phyloP scores from a whole-genome alignment of 2,113 vertebrate species.

The Ochotona curzoniae region DNA sequence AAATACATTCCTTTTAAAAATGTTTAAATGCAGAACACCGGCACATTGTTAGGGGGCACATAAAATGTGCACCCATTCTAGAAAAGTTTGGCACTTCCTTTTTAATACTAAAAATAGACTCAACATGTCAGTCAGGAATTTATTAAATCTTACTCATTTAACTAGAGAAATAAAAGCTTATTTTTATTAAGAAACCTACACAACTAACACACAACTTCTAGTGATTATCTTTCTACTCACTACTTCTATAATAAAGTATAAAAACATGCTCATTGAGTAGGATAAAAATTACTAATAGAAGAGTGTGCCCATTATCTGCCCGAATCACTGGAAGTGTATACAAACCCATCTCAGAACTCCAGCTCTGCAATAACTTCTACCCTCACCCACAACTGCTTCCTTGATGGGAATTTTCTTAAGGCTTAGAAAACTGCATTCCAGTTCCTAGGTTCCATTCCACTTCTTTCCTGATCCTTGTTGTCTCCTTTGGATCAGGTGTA shows the following conservation, averaged over 20 bases:
- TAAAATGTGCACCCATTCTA: neutral
- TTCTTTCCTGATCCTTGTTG: neutral
- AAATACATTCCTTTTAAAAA: no score
- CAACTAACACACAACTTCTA: neutral
- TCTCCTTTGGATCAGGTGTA: neutral
- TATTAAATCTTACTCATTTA: neutral
- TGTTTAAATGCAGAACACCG: no score
- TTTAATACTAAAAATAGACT: slow-evolving; percentile 15
- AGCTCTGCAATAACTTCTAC: neutral
- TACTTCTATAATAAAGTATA: neutral
- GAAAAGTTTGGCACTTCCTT: neutral
- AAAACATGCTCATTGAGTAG: neutral
- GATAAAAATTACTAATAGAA: slow-evolving; percentile 20
- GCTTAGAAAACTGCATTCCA: neutral
- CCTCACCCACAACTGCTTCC: neutral
- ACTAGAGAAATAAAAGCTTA: slow-evolving; percentile 16
- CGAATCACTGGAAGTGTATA: neutral
- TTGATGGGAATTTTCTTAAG: neutral
- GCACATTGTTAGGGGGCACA: neutral
- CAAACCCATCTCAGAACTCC: neutral
- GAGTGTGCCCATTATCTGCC: neutral
- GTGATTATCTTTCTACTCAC: neutral
- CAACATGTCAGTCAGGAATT: neutral
- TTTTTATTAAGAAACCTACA: neutral
- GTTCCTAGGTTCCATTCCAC: neutral